Evolutionary conservation across 2,888 invertebrate genomes (phyloP).

Genomic region (Thecocarcelia acutangulata): DNA sequence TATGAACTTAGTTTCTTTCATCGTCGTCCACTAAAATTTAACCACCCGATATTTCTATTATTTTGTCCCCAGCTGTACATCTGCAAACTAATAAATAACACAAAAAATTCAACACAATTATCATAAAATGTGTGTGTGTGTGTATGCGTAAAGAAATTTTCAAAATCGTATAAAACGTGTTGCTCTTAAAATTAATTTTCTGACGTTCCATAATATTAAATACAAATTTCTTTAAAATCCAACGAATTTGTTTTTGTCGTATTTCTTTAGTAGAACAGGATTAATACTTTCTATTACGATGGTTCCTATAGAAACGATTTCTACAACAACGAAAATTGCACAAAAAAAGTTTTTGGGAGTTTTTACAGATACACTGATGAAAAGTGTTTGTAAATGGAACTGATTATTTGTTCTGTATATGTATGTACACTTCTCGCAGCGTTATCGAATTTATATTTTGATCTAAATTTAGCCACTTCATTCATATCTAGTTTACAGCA

Average conservation of each 20-base stretch:
- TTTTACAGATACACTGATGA: slow-evolving; percentile 11
- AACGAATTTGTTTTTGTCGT: background rate
- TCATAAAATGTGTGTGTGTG: background rate
- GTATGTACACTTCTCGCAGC: no score
- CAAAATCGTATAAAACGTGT: slow-evolving; percentile 19
- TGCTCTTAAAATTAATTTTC: slow-evolving; percentile 28
- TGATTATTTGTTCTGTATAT: slow-evolving; percentile 4
- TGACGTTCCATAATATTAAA: slow-evolving; percentile 1
- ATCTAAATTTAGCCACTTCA: background rate
- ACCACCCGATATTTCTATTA: no score
- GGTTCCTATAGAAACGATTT: background rate
- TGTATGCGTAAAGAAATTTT: slow-evolving; percentile 8
- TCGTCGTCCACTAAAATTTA: no score
- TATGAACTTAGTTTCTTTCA: no score
- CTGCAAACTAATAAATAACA: background rate
- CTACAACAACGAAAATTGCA: slow-evolving; percentile 9
- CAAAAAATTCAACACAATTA: slow-evolving; percentile 14
- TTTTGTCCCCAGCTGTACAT: background rate
- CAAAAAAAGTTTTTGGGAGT: slow-evolving; percentile 17
- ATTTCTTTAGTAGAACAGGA: background rate
- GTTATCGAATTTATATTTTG: background rate
- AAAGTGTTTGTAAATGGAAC: slow-evolving; percentile 18
- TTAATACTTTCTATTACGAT: background rate
- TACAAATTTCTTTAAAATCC: background rate
- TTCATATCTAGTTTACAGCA: background rate